Conservation (phyloP, 2,888 invertebrate species). For the Zele albiditarsus region DNA sequence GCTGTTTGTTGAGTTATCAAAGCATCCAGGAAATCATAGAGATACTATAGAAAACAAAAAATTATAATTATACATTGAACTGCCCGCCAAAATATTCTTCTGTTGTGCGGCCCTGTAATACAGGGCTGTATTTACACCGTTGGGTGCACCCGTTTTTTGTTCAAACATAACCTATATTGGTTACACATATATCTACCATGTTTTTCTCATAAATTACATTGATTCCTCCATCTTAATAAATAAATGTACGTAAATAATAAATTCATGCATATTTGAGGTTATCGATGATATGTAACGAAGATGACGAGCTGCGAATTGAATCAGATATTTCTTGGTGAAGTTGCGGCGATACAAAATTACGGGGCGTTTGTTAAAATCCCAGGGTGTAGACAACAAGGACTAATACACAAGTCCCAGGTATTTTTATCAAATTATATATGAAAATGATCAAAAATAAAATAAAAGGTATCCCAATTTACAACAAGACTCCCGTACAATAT, state of each 20-base stretch:
- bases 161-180: not conserved
- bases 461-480: not conserved
- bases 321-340: constrained; percentile 69
- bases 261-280: not conserved
- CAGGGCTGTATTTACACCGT: not conserved
- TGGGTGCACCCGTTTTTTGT: not conserved
- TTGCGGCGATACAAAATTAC: constrained; percentile 71
- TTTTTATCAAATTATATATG: not conserved
- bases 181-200: not conserved
- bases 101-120: not conserved
- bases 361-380: constrained; percentile 72
- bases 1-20: constrained; percentile 98
- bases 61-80: not conserved
- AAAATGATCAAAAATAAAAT: not conserved
- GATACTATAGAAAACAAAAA: constrained; percentile 76
- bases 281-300: constrained; percentile 8
- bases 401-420: constrained; percentile 70
- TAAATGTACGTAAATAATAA: not conserved
- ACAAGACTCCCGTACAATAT: too few species aligned
- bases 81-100: not conserved
- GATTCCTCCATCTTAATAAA: not conserved
- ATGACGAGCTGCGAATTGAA: constrained; percentile 65
- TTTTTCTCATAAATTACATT: not conserved
- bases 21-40: constrained; percentile 97
- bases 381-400: constrained; percentile 68